These are phyloP conservation scores for Fulmarus glacialis DNA, from an alignment of 2,113 vertebrate genomes.

Conservation along the genomic window DNA sequence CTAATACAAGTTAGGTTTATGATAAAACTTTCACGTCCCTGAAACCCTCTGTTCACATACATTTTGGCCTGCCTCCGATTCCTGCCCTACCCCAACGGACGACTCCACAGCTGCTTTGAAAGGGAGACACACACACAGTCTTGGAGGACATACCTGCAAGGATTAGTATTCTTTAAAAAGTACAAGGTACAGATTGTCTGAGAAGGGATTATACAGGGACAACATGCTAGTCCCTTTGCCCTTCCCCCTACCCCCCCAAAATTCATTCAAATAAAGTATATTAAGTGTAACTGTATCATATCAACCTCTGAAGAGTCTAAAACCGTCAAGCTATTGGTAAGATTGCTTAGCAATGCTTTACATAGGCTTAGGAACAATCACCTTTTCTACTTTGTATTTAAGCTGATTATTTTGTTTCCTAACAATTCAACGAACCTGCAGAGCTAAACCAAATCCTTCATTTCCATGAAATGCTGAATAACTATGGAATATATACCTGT, in stretches of 20 bases:
- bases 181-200: not conserved
- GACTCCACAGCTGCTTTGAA: not conserved
- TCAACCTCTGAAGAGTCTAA: not conserved
- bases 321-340: not conserved
- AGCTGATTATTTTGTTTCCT: not conserved
- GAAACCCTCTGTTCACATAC: not conserved
- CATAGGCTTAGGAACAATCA: not conserved
- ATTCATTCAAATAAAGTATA: not conserved
- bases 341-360: not conserved
- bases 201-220: conserved; percentile 21
- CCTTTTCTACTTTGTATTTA: not conserved
- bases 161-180: conserved; percentile 33
- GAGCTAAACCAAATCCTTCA: not conserved
- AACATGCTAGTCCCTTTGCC: not conserved
- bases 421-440: not conserved
- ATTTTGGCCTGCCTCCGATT: not conserved
- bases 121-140: not conserved
- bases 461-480: not conserved
- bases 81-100: not conserved
- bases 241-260: not conserved
- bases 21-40: not conserved
- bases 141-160: conserved; percentile 2
- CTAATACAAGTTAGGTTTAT: not conserved
- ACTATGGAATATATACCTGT: not conserved
- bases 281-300: not conserved